Conservation (phyloP, 2,113 vertebrate species). For the Gymnorhina tibicen region DNA sequence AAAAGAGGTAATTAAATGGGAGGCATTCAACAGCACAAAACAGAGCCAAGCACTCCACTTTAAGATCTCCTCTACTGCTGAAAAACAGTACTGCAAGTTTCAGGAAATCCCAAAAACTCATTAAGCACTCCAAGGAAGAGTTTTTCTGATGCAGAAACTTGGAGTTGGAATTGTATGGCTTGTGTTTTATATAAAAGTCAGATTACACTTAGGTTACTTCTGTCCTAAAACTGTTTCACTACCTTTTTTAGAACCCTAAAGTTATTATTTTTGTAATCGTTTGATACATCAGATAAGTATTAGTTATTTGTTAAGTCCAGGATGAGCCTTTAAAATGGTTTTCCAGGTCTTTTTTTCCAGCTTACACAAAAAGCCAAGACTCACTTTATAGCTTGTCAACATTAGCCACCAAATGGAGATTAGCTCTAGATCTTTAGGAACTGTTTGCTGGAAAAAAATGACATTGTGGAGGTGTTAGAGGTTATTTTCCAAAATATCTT, state of each 20-base stretch:
- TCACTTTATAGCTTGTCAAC: conserved; percentile 43
- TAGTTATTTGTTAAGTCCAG: conserved; percentile 5
- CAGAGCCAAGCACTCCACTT: not conserved
- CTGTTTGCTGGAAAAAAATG: conserved; percentile 28
- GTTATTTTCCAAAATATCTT: conserved; percentile 57
- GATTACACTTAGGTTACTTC: not conserved
- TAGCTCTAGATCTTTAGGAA: conserved; percentile 30
- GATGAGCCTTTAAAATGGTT: not conserved
- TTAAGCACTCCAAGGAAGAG: not conserved
- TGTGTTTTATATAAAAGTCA: not conserved
- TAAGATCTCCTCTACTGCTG: not conserved
- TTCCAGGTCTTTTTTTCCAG: conserved; percentile 27
- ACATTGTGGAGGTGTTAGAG: conserved; percentile 19
- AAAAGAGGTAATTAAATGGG: not conserved
- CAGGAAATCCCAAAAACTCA: not conserved
- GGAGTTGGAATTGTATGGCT: not conserved
- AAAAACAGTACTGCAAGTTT: not conserved
- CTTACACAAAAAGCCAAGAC: not conserved
- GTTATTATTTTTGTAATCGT: not conserved
- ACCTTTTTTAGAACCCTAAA: not conserved
- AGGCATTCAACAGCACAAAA: not conserved
- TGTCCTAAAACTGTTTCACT: not conserved
- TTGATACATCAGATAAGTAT: not conserved
- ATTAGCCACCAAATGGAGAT: conserved; percentile 34
- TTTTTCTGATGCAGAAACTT: not conserved